These are phyloP conservation scores for Strigamia crassipes DNA, from an alignment of 2,888 invertebrate genomes.

Conservation along the genomic window DNA sequence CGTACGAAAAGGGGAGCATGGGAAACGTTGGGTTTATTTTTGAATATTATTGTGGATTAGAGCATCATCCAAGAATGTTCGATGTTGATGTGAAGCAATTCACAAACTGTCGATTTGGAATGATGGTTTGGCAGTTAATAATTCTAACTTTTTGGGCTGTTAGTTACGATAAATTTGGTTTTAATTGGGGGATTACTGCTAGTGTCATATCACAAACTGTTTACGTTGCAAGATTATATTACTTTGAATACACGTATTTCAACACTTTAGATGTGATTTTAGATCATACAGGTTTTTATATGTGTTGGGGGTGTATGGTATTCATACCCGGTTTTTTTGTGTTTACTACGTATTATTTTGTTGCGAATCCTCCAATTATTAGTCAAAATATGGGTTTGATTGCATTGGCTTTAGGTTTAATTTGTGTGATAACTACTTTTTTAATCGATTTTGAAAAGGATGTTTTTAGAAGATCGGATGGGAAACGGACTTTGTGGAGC, in stretches of 20 bases:
- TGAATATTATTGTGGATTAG: conserved; percentile 63
- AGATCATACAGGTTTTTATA: conserved; percentile 63
- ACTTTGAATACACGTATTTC: conserved; percentile 66
- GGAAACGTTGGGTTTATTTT: conserved; percentile 55
- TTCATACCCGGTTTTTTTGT: conserved; percentile 60
- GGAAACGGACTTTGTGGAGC: conserved; percentile 58
- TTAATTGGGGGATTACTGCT: conserved; percentile 56
- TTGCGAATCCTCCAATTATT: conserved; percentile 55
- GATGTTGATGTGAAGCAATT: conserved; percentile 59
- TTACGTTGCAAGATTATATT: conserved; percentile 65
- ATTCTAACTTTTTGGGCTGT: conserved; percentile 50
- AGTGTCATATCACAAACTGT: conserved; percentile 61
- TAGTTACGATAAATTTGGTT: conserved; percentile 53
- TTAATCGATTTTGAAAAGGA: conserved; percentile 64
- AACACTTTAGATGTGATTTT: conserved; percentile 65
- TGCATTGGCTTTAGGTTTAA: conserved; percentile 57
- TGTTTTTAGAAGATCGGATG: conserved; percentile 59
- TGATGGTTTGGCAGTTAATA: conserved; percentile 60
- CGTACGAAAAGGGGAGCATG: conserved; percentile 42
- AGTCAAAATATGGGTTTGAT: conserved; percentile 52
- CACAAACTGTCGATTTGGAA: conserved; percentile 62
- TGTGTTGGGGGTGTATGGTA: conserved; percentile 65
- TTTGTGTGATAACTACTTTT: conserved; percentile 62
- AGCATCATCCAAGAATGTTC: conserved; percentile 63
- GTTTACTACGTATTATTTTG: conserved; percentile 61